Percentiles rank a stretch among this genome's conserved stretches.
Evolutionary conservation across 2,888 invertebrate genomes (phyloP).

Genomic region (Cephus nigrinus): DNA sequence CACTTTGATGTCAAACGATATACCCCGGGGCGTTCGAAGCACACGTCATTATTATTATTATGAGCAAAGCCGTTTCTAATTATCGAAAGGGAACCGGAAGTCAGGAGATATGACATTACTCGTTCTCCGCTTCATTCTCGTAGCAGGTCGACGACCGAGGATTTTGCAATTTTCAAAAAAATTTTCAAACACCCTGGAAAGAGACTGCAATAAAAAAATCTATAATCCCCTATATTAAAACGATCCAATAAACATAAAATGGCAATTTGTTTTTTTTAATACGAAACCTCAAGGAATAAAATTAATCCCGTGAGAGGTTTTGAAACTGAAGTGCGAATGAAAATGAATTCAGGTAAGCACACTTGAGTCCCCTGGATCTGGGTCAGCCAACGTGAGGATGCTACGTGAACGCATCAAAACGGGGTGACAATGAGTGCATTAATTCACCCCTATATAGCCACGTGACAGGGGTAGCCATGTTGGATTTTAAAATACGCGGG

Average conservation of each 20-base stretch:
- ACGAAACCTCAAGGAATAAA: not conserved
- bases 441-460: constrained; percentile 59
- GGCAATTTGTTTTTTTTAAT: not conserved
- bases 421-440: constrained; percentile 45
- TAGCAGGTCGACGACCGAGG: not conserved
- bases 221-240: not conserved
- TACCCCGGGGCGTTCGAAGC: constrained; percentile 27
- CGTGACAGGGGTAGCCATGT: constrained; percentile 56
- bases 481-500: constrained; percentile 60
- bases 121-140: constrained; percentile 24
- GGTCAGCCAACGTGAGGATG: not conserved
- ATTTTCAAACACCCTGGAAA: not conserved
- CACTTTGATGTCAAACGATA: constrained; percentile 22
- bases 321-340: not conserved
- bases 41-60: constrained; percentile 54
- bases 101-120: constrained; percentile 34
- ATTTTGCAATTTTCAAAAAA: not conserved
- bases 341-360: not conserved
- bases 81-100: constrained; percentile 57
- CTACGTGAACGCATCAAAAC: constrained; percentile 1
- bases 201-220: not conserved
- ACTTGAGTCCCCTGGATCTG: not conserved
- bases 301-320: not conserved
- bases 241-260: not conserved
- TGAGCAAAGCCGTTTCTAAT: constrained; percentile 54